Percentiles rank a stretch among this genome's conserved stretches.
phyloP scores from a whole-genome alignment of 2,888 invertebrate genomes.

The Drosophila pegasa region DNA sequence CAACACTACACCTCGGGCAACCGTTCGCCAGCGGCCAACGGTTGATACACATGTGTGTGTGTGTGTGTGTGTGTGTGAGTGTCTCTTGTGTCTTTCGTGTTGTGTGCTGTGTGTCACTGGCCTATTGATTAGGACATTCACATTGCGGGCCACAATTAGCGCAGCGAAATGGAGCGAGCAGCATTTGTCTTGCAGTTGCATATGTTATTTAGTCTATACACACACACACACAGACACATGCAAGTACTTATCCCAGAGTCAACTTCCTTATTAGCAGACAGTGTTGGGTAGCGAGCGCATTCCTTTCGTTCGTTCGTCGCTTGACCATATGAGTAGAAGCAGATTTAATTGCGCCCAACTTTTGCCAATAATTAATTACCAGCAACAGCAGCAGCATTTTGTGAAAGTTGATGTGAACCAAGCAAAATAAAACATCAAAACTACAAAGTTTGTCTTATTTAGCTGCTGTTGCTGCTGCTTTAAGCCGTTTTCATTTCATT shows the following conservation, averaged over 20 bases:
- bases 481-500: constrained; percentile 65
- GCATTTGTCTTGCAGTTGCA: constrained; percentile 30
- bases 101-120: constrained; percentile 52
- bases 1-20: constrained; percentile 47
- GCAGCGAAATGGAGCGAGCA: constrained; percentile 49
- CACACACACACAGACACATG: not conserved
- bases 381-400: constrained; percentile 48
- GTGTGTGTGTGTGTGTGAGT: not conserved
- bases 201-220: constrained; percentile 17
- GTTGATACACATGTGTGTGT: constrained; percentile 17
- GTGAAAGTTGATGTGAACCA: constrained; percentile 74
- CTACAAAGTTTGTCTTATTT: constrained; percentile 57
- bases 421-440: constrained; percentile 49
- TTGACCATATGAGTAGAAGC: constrained; percentile 55
- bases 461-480: constrained; percentile 28
- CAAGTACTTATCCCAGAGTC: constrained; percentile 22
- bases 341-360: constrained; percentile 55
- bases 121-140: constrained; percentile 72
- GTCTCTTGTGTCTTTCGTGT: constrained; percentile 9
- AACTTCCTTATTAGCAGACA: constrained; percentile 46
- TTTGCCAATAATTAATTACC: constrained; percentile 68
- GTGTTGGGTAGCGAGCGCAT: constrained; percentile 30
- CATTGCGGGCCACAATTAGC: constrained; percentile 57
- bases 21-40: constrained; percentile 28
- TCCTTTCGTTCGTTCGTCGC: not conserved